Evolutionary conservation across 2,888 invertebrate genomes (phyloP), one percentile per base, ranked within the genome.

Genomic region (Cylloceria caligata): DNA sequence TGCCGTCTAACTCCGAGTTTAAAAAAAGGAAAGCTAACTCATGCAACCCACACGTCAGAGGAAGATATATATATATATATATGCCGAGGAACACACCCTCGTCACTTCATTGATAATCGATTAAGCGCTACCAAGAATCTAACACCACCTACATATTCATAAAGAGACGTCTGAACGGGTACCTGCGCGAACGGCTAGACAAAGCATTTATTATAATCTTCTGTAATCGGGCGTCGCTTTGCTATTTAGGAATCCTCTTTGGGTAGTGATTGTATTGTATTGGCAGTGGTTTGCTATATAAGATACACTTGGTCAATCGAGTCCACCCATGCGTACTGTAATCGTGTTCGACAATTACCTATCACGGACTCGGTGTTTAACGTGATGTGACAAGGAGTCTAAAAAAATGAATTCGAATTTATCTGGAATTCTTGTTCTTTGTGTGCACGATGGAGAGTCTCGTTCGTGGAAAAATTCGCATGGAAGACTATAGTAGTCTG

Each of bases 251-350:
- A 69, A 57, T 83, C 78, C 83, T 77, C 57, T 72, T 82, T 45
- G 68, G 77, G 82, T 75, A 84, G 73, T 78, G n/a, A n/a, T n/a
- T n/a, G n/a, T n/a, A n/a, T n/a, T n/a, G n/a, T n/a, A 81, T 83
- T 88, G 88, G 88, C 89, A 89, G 88, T 88, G 88, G 77, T 84
- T 76, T 68, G 78, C 81, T 83, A 82, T 68, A 76, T 80, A 84
- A 85, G 74, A 83, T 84, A 84, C 83, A 84, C 85, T 84, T 82
- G 86, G 86, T 87, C 83, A 76, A 82, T 85, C 68, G 80, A n/a
- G n/a, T n/a, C n/a, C 77, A 47, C 74, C 73, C 45, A 49, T 64
- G 52, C 45, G 62, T 62, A 42, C 9, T 27, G 3, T 45, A 5
- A 45, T 45, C 16, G 45, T 16, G 45, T 45, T 45, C n/a, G 16